Evolutionary conservation across 2,797 vertebrate species (phyloP).

Genomic region (Phoebastria nigripes): DNA sequence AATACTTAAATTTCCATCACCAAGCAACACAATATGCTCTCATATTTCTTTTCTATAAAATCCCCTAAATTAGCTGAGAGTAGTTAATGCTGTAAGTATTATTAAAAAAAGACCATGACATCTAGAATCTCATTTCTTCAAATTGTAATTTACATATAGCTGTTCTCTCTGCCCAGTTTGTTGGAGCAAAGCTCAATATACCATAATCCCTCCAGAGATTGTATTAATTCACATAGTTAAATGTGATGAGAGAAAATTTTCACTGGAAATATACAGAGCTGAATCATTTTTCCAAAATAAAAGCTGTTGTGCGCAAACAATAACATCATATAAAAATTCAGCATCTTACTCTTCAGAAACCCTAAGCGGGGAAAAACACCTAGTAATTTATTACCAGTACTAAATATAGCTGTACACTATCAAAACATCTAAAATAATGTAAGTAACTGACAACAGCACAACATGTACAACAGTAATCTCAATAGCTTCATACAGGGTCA

Average conservation of each 20-base stretch:
- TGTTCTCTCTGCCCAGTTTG: conserved; percentile 14
- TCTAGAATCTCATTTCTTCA: conserved; percentile 21
- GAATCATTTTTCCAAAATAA: not conserved
- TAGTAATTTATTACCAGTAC: not conserved
- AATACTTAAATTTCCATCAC: conserved; percentile 36
- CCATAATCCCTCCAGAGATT: conserved; percentile 37
- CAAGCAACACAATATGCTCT: conserved; percentile 3
- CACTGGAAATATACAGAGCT: not conserved
- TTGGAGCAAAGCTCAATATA: conserved; percentile 10
- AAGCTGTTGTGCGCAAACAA: not conserved
- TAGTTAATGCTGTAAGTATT: not conserved
- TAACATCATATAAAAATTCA: not conserved
- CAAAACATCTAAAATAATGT: conserved; percentile 3
- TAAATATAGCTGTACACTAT: not conserved
- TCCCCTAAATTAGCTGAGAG: not conserved
- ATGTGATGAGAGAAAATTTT: conserved; percentile 6
- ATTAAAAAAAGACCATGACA: not conserved
- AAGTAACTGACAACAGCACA: not conserved
- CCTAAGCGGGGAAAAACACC: not conserved
- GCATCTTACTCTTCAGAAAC: not conserved
- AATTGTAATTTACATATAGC: conserved; percentile 30
- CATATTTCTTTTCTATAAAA: conserved; percentile 18
- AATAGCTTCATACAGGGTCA: not conserved
- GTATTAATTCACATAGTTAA: conserved; percentile 40
- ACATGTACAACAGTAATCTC: not conserved